These are phyloP conservation scores for Allygus modestus DNA, from an alignment of 2,888 invertebrate genomes.

Conservation along the genomic window DNA sequence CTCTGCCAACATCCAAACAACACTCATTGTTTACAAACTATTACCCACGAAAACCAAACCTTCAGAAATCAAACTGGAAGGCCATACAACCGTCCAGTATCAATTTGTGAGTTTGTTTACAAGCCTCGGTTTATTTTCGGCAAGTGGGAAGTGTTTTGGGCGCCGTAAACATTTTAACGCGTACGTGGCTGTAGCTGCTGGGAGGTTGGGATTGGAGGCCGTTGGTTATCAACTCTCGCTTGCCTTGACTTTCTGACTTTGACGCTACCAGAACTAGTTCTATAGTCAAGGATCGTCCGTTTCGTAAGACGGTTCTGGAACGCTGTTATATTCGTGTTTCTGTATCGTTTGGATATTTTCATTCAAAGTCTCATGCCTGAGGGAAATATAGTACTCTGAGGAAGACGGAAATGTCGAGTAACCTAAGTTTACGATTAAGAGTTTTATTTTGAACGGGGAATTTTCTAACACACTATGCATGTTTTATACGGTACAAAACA, in stretches of 20 bases:
- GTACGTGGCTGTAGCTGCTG: neutral
- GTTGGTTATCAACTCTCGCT: neutral
- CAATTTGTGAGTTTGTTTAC: slow-evolving; percentile 29
- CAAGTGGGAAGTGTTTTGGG: slow-evolving; percentile 19
- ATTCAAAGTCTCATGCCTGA: too few species aligned
- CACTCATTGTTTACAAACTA: neutral
- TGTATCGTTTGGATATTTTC: too few species aligned
- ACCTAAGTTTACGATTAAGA: too few species aligned
- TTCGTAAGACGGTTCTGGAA: neutral
- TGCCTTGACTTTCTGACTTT: slow-evolving; percentile 35
- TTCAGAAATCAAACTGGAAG: neutral
- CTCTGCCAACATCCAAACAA: neutral
- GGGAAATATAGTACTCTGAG: too few species aligned
- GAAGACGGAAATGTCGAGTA: too few species aligned
- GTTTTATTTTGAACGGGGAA: too few species aligned
- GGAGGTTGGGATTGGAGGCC: neutral
- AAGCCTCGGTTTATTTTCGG: neutral
- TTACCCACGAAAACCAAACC: neutral
- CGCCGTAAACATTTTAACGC: slow-evolving; percentile 7
- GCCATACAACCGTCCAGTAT: neutral
- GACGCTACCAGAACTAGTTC: slow-evolving; percentile 22
- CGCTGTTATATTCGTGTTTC: slow-evolving; percentile 4
- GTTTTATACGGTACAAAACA: too few species aligned
- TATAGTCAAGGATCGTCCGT: neutral
- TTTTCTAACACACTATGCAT: too few species aligned